Conservation (phyloP, 2,113 vertebrate genomes). For the Aptenodytes forsteri region DNA sequence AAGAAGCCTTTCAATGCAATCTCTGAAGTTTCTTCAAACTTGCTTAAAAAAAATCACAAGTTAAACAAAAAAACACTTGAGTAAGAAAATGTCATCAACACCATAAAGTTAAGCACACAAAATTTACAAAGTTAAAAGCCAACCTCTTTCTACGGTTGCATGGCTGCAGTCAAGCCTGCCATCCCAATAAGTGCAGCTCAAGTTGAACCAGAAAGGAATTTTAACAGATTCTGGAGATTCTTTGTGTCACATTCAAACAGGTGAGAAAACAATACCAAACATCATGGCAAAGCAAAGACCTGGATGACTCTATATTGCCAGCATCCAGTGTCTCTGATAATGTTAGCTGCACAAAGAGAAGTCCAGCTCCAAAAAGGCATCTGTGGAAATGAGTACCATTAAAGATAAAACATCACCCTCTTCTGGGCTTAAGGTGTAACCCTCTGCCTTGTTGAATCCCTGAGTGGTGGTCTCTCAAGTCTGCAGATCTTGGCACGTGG, state of each 20-base stretch:
- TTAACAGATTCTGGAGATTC: background rate
- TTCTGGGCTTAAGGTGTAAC: background rate
- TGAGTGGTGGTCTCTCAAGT: background rate
- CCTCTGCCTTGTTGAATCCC: background rate
- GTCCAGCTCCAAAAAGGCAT: background rate
- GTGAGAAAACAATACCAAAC: background rate
- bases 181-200: background rate
- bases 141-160: background rate
- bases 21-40: background rate
- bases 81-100: background rate
- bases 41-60: background rate
- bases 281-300: background rate
- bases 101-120: background rate
- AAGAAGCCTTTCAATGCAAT: background rate
- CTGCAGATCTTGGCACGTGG: background rate
- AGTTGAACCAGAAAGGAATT: background rate
- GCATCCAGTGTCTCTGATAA: background rate
- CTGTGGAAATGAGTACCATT: background rate
- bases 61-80: background rate
- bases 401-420: accelerated
- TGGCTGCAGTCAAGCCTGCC: background rate
- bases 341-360: background rate
- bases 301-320: background rate
- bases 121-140: background rate
- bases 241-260: background rate